A percentile compares a stretch with the other conserved stretches of the same genome.
phyloP scores from a whole-genome alignment of 2,797 vertebrate genomes.

The Carapus acus region DNA sequence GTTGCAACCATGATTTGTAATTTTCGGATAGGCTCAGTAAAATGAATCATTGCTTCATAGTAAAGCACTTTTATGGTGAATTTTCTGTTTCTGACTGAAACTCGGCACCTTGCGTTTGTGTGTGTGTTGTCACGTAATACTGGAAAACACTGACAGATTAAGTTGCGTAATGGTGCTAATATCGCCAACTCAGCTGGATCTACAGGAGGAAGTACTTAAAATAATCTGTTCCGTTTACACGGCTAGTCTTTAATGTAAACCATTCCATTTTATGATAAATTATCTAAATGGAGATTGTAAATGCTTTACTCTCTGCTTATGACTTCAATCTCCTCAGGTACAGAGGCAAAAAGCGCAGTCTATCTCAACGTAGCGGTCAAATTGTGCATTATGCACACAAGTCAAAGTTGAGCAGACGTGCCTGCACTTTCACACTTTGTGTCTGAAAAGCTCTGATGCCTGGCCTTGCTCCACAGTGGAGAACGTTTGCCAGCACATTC shows the following conservation, averaged over 20 bases:
- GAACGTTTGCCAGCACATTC: constrained; percentile 14
- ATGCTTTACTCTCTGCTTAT: background rate
- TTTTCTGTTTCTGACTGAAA: constrained; percentile 2
- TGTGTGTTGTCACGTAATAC: constrained; percentile 1
- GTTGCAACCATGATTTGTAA: no score
- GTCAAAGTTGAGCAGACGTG: constrained; percentile 21
- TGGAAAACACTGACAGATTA: constrained; percentile 39
- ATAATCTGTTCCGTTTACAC: constrained; percentile 25
- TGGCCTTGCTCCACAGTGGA: constrained; percentile 13
- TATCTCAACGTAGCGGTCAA: constrained; percentile 18
- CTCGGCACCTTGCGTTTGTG: constrained; percentile 17
- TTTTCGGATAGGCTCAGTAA: no score
- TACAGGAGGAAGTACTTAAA: constrained; percentile 23
- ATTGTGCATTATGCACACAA: constrained; percentile 18
- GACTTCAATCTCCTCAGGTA: constrained; percentile 2
- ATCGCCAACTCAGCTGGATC: constrained; percentile 12
- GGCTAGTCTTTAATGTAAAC: background rate
- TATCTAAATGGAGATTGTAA: background rate
- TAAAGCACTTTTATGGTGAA: background rate
- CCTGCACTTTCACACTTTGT: constrained; percentile 25
- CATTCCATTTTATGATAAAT: no score
- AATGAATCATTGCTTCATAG: background rate
- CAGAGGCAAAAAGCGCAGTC: constrained; percentile 2
- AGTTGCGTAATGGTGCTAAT: constrained; percentile 35
- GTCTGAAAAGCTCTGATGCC: constrained; percentile 19